A percentile compares a stretch with the other conserved stretches of the same genome.
These are phyloP conservation scores for Maniola hyperantus DNA, from an alignment of 2,888 invertebrate genomes.

Conservation along the genomic window DNA sequence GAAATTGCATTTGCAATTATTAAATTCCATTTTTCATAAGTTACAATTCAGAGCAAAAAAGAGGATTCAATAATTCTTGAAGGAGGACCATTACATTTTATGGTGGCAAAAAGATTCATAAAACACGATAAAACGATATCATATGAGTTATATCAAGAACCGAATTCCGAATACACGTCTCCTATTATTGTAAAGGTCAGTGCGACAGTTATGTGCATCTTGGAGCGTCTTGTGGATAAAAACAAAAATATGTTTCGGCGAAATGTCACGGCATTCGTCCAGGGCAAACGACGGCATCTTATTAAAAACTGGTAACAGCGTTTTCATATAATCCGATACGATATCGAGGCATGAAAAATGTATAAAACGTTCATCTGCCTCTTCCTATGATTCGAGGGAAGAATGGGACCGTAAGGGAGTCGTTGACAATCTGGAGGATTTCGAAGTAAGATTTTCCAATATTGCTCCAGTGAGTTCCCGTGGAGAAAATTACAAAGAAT, in stretches of 20 bases:
- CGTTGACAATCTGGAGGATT: no score
- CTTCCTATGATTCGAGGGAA: not conserved
- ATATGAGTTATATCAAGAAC: constrained; percentile 8
- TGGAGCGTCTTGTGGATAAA: constrained; percentile 37
- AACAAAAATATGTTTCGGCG: constrained; percentile 43
- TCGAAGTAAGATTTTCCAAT: no score
- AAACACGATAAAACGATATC: no score
- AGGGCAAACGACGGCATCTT: constrained; percentile 37
- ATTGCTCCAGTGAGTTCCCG: no score
- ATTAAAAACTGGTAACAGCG: constrained; percentile 40
- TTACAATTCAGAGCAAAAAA: not conserved
- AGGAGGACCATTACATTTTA: constrained; percentile 14
- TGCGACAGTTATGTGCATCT: constrained; percentile 31
- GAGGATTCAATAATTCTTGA: constrained; percentile 36
- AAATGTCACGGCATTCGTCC: constrained; percentile 40
- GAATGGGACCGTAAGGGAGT: no score
- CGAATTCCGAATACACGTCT: constrained; percentile 15
- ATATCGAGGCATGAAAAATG: not conserved
- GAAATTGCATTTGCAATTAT: no score
- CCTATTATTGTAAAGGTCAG: constrained; percentile 26
- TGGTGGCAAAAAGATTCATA: constrained; percentile 11
- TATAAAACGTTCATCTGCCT: not conserved
- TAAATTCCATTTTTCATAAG: constrained; percentile 1
- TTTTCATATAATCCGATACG: not conserved
- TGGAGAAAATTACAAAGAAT: no score